phyloP scores from a whole-genome alignment of 2,113 vertebrate species.

The Corvus cornix region DNA sequence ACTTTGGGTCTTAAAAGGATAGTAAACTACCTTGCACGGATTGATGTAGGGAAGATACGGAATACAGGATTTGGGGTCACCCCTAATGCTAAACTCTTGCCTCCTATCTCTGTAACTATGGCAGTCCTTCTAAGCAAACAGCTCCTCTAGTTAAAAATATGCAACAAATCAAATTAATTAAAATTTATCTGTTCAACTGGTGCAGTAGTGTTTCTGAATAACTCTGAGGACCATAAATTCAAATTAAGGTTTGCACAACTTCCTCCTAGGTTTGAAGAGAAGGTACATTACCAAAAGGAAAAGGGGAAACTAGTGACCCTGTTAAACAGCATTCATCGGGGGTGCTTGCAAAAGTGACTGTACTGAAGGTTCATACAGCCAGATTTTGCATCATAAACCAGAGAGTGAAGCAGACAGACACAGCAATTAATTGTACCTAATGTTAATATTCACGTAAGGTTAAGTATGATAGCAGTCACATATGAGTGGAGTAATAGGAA shows the following conservation, averaged over 20 bases:
- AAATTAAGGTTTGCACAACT: constrained; percentile 52
- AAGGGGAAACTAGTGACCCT: not conserved
- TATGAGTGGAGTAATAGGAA: not conserved
- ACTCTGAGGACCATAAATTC: constrained; percentile 60
- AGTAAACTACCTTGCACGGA: not conserved
- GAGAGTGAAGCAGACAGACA: not conserved
- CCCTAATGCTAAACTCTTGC: not conserved
- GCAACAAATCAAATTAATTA: constrained; percentile 66
- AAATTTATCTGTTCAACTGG: constrained; percentile 31
- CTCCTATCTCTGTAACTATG: not conserved
- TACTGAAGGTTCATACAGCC: not conserved
- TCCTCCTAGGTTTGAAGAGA: not conserved
- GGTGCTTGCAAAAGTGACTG: not conserved
- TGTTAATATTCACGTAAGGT: not conserved
- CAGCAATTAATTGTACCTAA: not conserved
- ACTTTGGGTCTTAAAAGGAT: not conserved
- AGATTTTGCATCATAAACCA: not conserved
- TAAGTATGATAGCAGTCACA: not conserved
- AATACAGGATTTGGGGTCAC: not conserved
- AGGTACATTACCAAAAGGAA: not conserved
- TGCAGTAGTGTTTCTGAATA: constrained; percentile 11
- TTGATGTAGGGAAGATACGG: not conserved
- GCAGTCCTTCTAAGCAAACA: constrained; percentile 12
- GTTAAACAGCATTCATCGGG: not conserved
- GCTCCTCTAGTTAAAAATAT: constrained; percentile 42